A percentile compares a stretch with the other conserved stretches of the same genome.
These are phyloP conservation scores for Frieseomelitta varia DNA, from an alignment of 1,140 invertebrate genomes.

Conservation along the genomic window DNA sequence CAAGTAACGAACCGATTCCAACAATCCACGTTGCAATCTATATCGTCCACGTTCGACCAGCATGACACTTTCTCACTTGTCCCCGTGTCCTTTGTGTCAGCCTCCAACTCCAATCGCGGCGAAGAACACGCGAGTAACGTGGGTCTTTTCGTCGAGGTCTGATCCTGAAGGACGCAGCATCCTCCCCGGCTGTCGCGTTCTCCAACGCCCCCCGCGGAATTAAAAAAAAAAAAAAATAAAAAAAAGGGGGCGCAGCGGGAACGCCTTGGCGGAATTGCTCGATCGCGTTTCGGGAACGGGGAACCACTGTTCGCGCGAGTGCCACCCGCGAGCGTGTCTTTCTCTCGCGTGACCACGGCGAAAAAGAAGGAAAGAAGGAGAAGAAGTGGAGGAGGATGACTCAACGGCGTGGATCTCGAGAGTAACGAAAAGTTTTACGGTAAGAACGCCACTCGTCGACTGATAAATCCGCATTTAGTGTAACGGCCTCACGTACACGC, in stretches of 20 bases:
- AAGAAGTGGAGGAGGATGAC: background rate
- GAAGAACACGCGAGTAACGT: background rate
- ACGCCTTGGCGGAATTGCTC: conserved; percentile 30
- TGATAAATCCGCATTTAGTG: conserved; percentile 66
- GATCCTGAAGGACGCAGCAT: conserved; percentile 28
- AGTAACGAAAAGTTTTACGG: conserved; percentile 43
- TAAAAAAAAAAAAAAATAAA: background rate
- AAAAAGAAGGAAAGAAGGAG: background rate
- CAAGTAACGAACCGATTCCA: background rate
- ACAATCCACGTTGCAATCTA: background rate
- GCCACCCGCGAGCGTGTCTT: background rate
- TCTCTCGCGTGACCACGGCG: background rate
- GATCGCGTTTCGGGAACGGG: background rate
- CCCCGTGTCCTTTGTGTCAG: too few species aligned
- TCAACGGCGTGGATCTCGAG: background rate
- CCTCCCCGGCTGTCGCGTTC: conserved; percentile 20
- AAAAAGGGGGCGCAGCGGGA: conserved; percentile 21
- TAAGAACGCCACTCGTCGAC: conserved; percentile 53
- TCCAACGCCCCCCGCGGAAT: conserved; percentile 24
- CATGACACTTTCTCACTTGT: conserved; percentile 53
- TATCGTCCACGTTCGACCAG: conserved; percentile 19
- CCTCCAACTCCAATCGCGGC: background rate
- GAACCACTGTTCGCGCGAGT: background rate
- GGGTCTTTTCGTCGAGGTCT: background rate
- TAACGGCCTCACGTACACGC: conserved; percentile 70